Conservation (phyloP, 2,797 vertebrate genomes). For the Podarcis siculus region DNA sequence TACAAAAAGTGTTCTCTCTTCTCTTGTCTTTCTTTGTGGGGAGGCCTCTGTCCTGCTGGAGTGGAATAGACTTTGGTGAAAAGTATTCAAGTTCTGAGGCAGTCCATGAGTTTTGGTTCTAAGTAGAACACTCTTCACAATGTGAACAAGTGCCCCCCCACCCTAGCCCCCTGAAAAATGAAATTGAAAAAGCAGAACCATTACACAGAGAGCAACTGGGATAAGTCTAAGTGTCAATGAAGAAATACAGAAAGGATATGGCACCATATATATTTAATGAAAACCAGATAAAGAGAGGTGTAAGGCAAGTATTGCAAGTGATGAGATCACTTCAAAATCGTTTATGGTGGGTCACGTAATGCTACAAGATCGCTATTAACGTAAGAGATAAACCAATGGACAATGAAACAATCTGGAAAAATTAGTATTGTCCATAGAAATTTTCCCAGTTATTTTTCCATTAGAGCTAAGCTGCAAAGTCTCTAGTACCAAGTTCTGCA, state of each 20-base stretch:
- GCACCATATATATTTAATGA: background rate
- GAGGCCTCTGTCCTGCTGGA: no score
- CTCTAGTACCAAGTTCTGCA: background rate
- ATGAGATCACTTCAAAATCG: background rate
- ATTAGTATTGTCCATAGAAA: background rate
- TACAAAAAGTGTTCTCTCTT: no score
- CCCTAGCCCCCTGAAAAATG: background rate
- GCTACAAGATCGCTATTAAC: background rate
- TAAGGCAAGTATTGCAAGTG: background rate
- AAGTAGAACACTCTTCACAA: no score
- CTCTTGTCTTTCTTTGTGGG: no score
- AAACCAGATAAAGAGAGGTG: background rate
- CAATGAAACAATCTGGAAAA: background rate
- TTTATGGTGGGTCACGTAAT: background rate
- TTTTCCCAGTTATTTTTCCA: background rate
- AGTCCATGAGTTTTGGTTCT: no score
- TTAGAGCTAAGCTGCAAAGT: background rate
- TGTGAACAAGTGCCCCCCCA: no score
- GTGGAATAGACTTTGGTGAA: no score
- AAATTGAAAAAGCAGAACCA: background rate
- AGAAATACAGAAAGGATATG: background rate
- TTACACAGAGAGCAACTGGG: background rate
- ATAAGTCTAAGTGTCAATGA: background rate
- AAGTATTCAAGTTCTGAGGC: no score
- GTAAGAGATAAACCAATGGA: background rate